phyloP scores from a whole-genome alignment of 1,140 invertebrate genomes.

The Pomacea maculata region DNA sequence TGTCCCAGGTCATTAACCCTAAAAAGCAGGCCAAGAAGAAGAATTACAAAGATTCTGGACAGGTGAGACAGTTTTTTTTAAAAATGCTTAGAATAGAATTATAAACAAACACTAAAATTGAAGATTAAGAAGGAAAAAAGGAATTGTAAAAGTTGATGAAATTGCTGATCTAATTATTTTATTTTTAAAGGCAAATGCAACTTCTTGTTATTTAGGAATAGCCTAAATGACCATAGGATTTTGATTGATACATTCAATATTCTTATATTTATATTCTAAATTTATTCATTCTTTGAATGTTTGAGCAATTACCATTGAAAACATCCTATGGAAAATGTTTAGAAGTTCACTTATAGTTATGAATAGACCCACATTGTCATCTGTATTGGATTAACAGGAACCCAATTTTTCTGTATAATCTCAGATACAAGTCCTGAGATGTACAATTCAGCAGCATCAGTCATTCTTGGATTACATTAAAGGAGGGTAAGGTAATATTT shows the following conservation, averaged over 20 bases:
- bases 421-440: constrained; percentile 37
- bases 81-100: background rate
- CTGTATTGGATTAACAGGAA: background rate
- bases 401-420: background rate
- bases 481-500: constrained; percentile 41
- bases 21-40: constrained; percentile 68
- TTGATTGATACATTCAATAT: background rate
- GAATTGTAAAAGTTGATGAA: no score
- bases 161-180: background rate
- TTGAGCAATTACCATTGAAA: no score
- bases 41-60: constrained; percentile 67
- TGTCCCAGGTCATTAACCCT: constrained; percentile 61
- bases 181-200: background rate
- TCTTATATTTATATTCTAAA: background rate
- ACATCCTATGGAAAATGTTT: no score
- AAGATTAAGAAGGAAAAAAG: background rate
- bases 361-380: no score
- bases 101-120: background rate
- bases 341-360: no score
- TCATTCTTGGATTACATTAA: constrained; percentile 50
- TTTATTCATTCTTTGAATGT: no score
- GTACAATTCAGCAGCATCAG: constrained; percentile 41
- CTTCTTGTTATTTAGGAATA: background rate
- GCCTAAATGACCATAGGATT: background rate
- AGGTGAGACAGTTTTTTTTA: constrained; percentile 34